Evolutionary conservation across 2,888 invertebrate species (phyloP).

Genomic region (Hetaerina titia): DNA sequence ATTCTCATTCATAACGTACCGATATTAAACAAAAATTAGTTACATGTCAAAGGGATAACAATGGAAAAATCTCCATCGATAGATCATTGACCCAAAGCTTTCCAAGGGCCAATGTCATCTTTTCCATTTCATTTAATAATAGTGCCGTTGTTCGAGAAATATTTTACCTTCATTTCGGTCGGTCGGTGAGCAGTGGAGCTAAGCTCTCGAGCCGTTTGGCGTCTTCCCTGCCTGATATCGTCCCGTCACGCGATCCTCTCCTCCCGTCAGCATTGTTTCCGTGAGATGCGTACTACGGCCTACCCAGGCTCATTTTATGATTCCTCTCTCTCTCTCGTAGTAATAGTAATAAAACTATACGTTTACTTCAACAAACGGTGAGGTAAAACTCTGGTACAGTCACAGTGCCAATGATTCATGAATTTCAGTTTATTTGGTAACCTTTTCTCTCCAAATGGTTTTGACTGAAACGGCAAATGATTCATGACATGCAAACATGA

Average conservation of each 20-base stretch:
- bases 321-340: background rate
- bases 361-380: background rate
- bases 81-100: constrained; percentile 27
- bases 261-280: background rate
- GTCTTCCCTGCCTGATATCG: background rate
- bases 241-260: constrained; percentile 30
- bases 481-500: background rate
- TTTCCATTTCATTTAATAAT: constrained; percentile 46
- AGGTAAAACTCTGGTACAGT: background rate
- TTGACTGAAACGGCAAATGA: background rate
- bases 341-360: background rate
- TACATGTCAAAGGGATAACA: too few species aligned
- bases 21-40: too few species aligned
- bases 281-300: constrained; percentile 11
- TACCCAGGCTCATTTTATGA: background rate
- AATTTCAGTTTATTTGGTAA: background rate
- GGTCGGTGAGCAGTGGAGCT: background rate
- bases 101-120: background rate
- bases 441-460: background rate
- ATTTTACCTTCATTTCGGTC: background rate
- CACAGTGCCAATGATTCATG: background rate
- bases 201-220: background rate
- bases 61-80: background rate
- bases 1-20: too few species aligned
- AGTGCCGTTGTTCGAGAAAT: constrained; percentile 1